Percentiles rank a stretch among this genome's conserved stretches.
Conservation (phyloP, 2,888 invertebrate genomes). For the Rapana venosa region DNA sequence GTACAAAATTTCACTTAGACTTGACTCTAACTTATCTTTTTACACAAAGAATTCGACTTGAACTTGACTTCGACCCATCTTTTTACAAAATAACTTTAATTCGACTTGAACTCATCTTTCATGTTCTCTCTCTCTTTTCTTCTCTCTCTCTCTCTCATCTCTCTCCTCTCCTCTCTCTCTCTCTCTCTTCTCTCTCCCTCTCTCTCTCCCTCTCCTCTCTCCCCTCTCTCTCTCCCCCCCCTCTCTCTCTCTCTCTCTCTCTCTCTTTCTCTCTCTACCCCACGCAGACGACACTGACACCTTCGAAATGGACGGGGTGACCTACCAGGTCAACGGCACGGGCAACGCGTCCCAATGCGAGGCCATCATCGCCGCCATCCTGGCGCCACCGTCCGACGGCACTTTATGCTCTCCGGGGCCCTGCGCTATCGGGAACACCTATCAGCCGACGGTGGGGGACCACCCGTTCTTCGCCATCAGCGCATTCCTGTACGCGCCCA, state of each 20-base stretch:
- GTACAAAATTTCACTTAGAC: no score
- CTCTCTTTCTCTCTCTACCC: background rate
- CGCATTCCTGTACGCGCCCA: slow-evolving; percentile 64
- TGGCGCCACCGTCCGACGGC: slow-evolving; percentile 12
- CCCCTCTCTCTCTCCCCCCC: background rate
- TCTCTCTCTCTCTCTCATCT: no score
- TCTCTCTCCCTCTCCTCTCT: background rate
- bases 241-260: background rate
- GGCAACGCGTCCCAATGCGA: slow-evolving; percentile 37
- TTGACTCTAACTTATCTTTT: no score
- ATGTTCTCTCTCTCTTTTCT: background rate
- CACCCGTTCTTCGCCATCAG: slow-evolving; percentile 65
- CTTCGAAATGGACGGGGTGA: background rate
- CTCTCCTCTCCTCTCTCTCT: no score
- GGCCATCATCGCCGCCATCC: slow-evolving; percentile 4
- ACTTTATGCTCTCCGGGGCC: slow-evolving; percentile 30
- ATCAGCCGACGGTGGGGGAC: slow-evolving; percentile 64
- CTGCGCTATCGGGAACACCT: slow-evolving; percentile 56
- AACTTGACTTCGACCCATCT: no score
- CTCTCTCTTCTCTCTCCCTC: no score
- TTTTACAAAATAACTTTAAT: no score
- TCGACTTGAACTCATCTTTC: background rate
- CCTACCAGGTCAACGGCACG: slow-evolving; percentile 25
- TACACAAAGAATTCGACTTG: no score
- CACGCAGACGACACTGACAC: slow-evolving; percentile 20